phyloP scores from a whole-genome alignment of 2,113 vertebrate genomes.

The Okapia johnstoni region DNA sequence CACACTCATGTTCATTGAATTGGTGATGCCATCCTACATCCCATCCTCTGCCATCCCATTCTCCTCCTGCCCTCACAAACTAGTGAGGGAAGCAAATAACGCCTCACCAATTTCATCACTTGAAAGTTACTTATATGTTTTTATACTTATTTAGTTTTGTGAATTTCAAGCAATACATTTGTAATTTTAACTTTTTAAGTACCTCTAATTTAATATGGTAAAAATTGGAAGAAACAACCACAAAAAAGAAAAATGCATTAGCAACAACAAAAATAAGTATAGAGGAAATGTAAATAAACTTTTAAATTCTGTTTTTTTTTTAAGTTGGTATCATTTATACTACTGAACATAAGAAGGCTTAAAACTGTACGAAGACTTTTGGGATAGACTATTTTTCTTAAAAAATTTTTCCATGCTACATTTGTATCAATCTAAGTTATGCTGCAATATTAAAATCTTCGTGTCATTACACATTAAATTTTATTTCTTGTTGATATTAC shows the following conservation, averaged over 20 bases:
- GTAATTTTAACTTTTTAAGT: not conserved
- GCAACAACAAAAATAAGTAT: not conserved
- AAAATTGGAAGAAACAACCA: not conserved
- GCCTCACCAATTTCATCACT: not conserved
- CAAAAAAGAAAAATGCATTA: not conserved
- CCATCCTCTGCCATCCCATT: not conserved
- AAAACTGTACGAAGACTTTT: not conserved
- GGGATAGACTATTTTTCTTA: not conserved
- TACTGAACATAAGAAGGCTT: not conserved
- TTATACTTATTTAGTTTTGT: not conserved
- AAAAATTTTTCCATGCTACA: not conserved
- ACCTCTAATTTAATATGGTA: not conserved
- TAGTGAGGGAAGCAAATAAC: not conserved
- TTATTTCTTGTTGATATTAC: not conserved
- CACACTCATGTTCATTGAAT: not conserved
- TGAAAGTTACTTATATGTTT: not conserved
- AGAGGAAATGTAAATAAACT: not conserved
- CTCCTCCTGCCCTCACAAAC: not conserved
- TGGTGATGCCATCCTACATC: not conserved
- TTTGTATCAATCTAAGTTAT: not conserved
- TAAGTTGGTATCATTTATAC: not conserved
- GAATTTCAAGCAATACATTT: not conserved
- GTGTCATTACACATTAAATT: not conserved
- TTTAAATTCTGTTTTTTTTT: not conserved
- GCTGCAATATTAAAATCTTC: not conserved